phyloP scores from a whole-genome alignment of 2,888 invertebrate species.

The Rhingia campestris region DNA sequence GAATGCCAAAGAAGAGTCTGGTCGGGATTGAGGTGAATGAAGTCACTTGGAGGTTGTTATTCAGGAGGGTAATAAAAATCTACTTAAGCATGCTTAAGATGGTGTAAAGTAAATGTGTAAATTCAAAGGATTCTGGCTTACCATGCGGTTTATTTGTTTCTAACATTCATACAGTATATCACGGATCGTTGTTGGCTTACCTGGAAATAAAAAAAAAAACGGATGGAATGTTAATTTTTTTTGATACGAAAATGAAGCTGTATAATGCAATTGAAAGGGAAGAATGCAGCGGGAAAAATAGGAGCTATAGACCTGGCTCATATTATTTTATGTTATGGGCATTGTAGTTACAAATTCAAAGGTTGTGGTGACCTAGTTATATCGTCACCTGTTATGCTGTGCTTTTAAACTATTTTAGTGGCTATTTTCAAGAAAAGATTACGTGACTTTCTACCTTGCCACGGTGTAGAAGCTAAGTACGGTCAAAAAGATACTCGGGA shows the following conservation, averaged over 20 bases:
- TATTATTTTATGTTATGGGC: no score
- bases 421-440: no score
- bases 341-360: no score
- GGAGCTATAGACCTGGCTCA: no score
- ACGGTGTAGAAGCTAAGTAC: no score
- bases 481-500: no score
- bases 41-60: not conserved
- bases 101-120: not conserved
- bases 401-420: no score
- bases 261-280: not conserved
- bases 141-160: slow-evolving; percentile 52
- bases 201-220: slow-evolving; percentile 38
- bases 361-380: no score
- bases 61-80: not conserved
- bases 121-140: slow-evolving; percentile 19
- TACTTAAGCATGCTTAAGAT: not conserved
- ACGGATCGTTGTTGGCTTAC: slow-evolving; percentile 52
- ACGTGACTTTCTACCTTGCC: no score
- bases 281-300: no score
- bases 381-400: no score
- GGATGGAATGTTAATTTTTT: not conserved
- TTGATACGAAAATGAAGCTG: not conserved
- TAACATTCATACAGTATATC: slow-evolving; percentile 41
- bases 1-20: slow-evolving; percentile 10
- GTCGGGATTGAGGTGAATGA: not conserved